Evolutionary conservation across 2,888 invertebrate species (phyloP).

Genomic region (Stenodema calcarata): DNA sequence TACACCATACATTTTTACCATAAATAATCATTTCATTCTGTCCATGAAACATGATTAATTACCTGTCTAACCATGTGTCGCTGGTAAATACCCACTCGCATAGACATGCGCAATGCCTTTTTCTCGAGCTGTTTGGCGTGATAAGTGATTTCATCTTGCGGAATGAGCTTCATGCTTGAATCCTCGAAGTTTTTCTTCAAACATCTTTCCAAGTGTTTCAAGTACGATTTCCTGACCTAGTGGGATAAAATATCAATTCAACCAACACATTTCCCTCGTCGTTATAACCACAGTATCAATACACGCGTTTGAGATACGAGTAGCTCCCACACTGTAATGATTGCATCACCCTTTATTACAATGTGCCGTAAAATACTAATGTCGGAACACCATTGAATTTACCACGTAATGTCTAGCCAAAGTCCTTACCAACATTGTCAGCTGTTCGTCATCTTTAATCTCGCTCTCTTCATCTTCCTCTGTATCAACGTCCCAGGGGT

Average conservation of each 20-base stretch:
- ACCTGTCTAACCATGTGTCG: constrained; percentile 57
- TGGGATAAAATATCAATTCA: too few species aligned
- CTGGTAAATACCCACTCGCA: constrained; percentile 58
- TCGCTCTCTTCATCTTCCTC: constrained; percentile 24
- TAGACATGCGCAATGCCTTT: constrained; percentile 57
- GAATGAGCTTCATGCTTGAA: constrained; percentile 12
- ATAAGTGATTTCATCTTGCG: constrained; percentile 14
- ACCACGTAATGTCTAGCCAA: not conserved
- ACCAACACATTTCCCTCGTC: too few species aligned
- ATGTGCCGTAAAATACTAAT: too few species aligned
- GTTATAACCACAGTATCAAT: not conserved
- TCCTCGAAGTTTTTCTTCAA: constrained; percentile 54
- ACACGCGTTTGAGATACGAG: too few species aligned
- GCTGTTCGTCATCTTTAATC: constrained; percentile 1
- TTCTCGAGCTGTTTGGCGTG: constrained; percentile 57
- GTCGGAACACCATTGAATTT: not conserved
- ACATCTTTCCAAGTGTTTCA: constrained; percentile 53
- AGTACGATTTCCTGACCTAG: constrained; percentile 55
- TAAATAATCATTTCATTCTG: too few species aligned
- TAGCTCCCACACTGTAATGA: not conserved
- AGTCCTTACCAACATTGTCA: constrained; percentile 18
- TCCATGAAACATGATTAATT: constrained; percentile 48
- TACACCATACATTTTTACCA: too few species aligned
- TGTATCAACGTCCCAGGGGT: constrained; percentile 1
- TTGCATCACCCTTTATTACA: not conserved